Conservation (phyloP, 2,797 vertebrate genomes). For the Rhincodon typus region DNA sequence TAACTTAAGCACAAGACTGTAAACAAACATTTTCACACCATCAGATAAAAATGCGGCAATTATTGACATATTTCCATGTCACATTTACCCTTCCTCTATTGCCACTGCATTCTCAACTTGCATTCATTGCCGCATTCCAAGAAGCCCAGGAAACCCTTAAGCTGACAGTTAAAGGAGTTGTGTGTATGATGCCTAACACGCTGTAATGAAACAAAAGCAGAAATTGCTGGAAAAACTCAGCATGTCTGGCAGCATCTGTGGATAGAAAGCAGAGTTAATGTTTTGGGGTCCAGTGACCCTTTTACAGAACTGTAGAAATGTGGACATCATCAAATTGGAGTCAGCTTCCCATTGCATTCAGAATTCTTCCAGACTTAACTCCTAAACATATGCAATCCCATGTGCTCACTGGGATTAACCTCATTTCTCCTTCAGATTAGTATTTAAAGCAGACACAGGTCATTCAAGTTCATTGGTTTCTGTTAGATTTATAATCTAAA, state of each 20-base stretch:
- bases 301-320: not conserved
- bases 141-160: not conserved
- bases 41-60: not conserved
- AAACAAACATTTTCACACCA: not conserved
- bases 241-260: too few relatives aligned
- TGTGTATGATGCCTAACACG: not conserved
- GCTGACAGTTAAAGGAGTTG: not conserved
- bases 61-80: not conserved
- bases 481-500: not conserved
- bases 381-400: not conserved
- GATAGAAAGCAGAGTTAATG: too few relatives aligned
- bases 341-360: not conserved
- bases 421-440: not conserved
- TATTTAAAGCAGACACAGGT: not conserved
- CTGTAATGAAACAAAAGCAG: not conserved
- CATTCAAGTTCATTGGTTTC: not conserved
- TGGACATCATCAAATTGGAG: not conserved
- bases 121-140: not conserved
- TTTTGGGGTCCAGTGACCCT: too few relatives aligned
- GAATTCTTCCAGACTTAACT: not conserved
- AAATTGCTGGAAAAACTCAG: too few relatives aligned
- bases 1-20: not conserved
- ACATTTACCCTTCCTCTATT: not conserved
- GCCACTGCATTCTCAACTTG: not conserved
- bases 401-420: not conserved